Evolutionary conservation across 2,888 invertebrate genomes (phyloP).

Genomic region (Aphodius sticticus): DNA sequence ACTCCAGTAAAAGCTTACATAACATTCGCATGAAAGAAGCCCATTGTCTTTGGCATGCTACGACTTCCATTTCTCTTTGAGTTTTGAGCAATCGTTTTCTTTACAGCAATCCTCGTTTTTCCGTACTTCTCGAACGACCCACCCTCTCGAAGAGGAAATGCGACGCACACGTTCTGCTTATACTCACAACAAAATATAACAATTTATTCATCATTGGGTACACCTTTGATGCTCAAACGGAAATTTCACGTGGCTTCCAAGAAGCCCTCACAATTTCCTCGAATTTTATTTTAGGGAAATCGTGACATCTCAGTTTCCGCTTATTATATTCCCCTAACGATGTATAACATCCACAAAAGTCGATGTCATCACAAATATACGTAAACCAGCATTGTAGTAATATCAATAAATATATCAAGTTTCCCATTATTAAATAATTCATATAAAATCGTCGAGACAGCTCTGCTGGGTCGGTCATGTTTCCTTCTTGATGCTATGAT

Average conservation of each 20-base stretch:
- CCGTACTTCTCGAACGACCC: constrained; percentile 18
- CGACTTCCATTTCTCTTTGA: constrained; percentile 35
- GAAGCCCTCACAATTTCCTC: too few relatives aligned
- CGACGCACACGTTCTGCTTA: not conserved
- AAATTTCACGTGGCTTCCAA: not conserved
- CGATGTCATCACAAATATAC: too few relatives aligned
- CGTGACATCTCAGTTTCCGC: not conserved
- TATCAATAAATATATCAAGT: too few relatives aligned
- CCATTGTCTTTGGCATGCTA: constrained; percentile 40
- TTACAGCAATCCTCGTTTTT: constrained; percentile 25
- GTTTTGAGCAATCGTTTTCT: constrained; percentile 37
- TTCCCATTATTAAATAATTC: too few relatives aligned
- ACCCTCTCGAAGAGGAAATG: not conserved
- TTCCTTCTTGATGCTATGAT: too few relatives aligned
- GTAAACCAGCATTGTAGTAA: too few relatives aligned
- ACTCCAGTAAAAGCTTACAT: constrained; percentile 35
- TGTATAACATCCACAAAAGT: not conserved
- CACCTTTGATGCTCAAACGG: not conserved
- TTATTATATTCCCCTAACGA: not conserved
- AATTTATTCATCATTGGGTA: not conserved
- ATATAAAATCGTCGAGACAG: too few relatives aligned
- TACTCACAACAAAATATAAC: not conserved
- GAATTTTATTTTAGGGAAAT: not conserved
- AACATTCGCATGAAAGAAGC: constrained; percentile 39
- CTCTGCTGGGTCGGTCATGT: too few relatives aligned